Evolutionary conservation across 35 echinoderm and acorn worm species (phyloP), one percentile per base, ranked within the genome.

Genomic region (Anneissia japonica): DNA sequence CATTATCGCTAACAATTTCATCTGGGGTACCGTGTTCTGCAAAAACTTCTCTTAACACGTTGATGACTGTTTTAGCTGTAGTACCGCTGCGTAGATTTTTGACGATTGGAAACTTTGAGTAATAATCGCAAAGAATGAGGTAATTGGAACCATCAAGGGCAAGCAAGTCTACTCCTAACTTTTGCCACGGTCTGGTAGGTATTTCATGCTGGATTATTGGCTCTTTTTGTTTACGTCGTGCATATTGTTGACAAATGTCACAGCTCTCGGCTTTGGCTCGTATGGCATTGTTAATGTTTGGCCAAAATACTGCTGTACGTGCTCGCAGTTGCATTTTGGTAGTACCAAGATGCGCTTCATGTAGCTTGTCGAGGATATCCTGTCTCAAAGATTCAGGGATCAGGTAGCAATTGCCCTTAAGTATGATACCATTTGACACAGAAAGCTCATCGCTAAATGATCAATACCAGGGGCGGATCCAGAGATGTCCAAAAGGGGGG

Each of bases 1-100:
- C 86, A 46, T 95, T 95, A 82, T 91, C 85, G 37, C 80, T 91
- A n/a, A 95, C 74, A 0, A 95, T 34, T 46, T 84, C 89, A 37
- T 95, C 81, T 17, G 92, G 84, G 30, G 90, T 87, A 23, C 83
- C 88, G 74, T 94, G 92, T 39, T 86, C 80, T 29, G 93, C 39
- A 39, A 92, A 86, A 36, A 94, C 32, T 30, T 28, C 37, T 17
- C 35, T 43, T 76, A 74, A 79, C 9, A 82, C 74, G 30, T 19
- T 55, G 12, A n/a, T 13, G n/a, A 64, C n/a, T 13, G 12, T 64
- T 12, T 13, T 64, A 12, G 51, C n/a, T 64, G n/a, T 12, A 12
- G n/a, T 64, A n/a, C 12, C n/a, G 12, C 12, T 12, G 12, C n/a
- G 51, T n/a, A 12, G n/a, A 12, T 64, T 64, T 23, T 77, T 83